Evolutionary conservation across 2,113 vertebrate species (phyloP), one percentile per base, ranked within the genome.

Genomic region (Microtus pennsylvanicus): DNA sequence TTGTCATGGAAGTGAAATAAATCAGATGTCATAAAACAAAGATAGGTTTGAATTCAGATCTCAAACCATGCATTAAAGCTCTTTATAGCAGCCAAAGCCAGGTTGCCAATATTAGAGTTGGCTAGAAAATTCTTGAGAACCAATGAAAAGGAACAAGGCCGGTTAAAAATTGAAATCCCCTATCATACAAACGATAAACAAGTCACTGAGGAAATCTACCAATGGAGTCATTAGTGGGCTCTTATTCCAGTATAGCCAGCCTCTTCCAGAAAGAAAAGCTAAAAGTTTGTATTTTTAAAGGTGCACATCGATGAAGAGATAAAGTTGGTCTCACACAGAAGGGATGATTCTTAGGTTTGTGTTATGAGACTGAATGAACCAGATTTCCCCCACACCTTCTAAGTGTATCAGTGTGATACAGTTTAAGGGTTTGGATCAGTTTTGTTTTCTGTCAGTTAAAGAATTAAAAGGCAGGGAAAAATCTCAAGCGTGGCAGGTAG

Each of bases 11-110:
- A 28, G 5, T 75, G 85, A 72, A 90, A 58, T 52, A 63, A 63
- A 89, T 74, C 55, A 61, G 76, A 91, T 96, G 63, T 24, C 11
- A 47, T 52, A 38, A 94, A 63, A n/a, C 42, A 52, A 87, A 83
- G 19, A 2, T 45, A 74, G 17, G 42, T 30, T 72, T 80, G 42
- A 94, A 35, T 52, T 63, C 26, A 86, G 69, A 91, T 19, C 26
- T 89, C 58, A 91, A 58, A n/a, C 1, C 47, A 52, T 65, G 55
- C 52, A 87, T 70, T 74, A 75, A 74, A 38, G 52, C 12, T 47
- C 2, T 67, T 70, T 45, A 19, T 1, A 61, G 50, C 26, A 78
- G 24, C 38, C 33, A 55, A 52, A 93, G 3, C 47, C 77, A n/a
- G 61, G 22, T 70, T 87, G 47, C 47, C 22, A 30, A 22, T 75